These are phyloP conservation scores for Tragelaphus imberbis DNA, from an alignment of 2,113 vertebrate genomes.

Conservation along the genomic window DNA sequence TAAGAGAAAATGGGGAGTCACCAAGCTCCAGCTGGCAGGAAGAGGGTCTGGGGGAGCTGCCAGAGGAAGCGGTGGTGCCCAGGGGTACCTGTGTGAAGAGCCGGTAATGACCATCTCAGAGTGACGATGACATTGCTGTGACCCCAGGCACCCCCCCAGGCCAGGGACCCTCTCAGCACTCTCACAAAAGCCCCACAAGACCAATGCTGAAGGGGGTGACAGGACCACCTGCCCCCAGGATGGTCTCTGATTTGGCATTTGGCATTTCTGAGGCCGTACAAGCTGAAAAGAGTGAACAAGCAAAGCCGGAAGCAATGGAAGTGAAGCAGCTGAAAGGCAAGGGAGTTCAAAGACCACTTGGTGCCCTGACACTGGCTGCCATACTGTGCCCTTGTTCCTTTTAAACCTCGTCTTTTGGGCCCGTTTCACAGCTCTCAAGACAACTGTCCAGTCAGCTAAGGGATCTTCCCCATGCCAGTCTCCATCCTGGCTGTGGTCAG, in stretches of 20 bases:
- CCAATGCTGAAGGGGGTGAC: accelerated
- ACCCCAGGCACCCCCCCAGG: accelerated
- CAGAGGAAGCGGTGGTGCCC: accelerated
- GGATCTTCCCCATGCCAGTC: neutral
- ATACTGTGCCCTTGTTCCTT: neutral
- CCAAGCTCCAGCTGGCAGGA: neutral
- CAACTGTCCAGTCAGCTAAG: neutral
- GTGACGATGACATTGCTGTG: accelerated
- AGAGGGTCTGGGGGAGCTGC: neutral
- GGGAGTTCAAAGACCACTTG: no score
- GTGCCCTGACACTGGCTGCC: neutral
- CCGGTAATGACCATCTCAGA: accelerated
- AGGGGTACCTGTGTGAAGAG: accelerated
- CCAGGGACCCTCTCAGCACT: accelerated
- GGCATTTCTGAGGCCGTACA: neutral
- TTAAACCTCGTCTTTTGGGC: neutral
- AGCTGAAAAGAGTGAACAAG: neutral
- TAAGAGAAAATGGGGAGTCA: no score
- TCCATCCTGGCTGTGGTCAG: neutral
- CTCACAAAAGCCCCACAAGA: neutral
- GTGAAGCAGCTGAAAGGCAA: no score
- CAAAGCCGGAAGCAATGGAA: neutral
- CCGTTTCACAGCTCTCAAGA: neutral
- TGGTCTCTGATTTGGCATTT: neutral
- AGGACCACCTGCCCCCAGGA: neutral